phyloP scores from a whole-genome alignment of 2,888 invertebrate genomes.

The Aphidius colemani region DNA sequence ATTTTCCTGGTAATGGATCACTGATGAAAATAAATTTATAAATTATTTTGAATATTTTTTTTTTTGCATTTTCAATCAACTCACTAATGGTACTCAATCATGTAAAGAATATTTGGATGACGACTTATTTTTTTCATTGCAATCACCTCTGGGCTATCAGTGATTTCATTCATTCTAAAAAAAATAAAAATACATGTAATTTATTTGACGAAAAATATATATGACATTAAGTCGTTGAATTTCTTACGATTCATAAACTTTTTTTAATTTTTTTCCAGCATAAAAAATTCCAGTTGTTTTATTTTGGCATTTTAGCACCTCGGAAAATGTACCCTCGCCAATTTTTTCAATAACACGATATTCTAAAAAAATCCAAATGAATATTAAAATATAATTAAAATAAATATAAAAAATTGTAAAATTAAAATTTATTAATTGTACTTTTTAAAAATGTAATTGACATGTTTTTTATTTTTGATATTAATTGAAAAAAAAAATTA shows the following conservation, averaged over 20 bases:
- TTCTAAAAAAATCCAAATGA: constrained; percentile 57
- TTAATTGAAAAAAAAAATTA: too few relatives aligned
- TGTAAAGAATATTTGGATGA: constrained; percentile 68
- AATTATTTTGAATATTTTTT: neutral
- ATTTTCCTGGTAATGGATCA: constrained; percentile 65
- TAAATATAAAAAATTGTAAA: neutral
- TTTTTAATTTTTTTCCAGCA: constrained; percentile 71
- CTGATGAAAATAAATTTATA: constrained; percentile 52
- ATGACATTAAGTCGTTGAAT: constrained; percentile 20
- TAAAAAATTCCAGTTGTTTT: constrained; percentile 63
- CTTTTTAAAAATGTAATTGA: constrained; percentile 37
- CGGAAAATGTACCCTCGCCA: constrained; percentile 74
- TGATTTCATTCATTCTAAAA: constrained; percentile 60
- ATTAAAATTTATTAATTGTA: constrained; percentile 22
- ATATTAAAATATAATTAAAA: neutral
- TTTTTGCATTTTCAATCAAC: constrained; percentile 35
- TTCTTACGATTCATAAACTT: constrained; percentile 59
- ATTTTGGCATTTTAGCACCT: constrained; percentile 70
- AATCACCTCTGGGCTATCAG: constrained; percentile 66
- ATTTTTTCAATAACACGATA: constrained; percentile 69
- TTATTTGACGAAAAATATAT: neutral
- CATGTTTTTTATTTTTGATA: constrained; percentile 27
- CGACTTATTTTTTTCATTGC: constrained; percentile 66
- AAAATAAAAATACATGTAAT: constrained; percentile 4
- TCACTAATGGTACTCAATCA: constrained; percentile 70